Base-by-base conservation (phyloP, 2,888 invertebrate genomes). In the Oscheius sp. region DNA sequence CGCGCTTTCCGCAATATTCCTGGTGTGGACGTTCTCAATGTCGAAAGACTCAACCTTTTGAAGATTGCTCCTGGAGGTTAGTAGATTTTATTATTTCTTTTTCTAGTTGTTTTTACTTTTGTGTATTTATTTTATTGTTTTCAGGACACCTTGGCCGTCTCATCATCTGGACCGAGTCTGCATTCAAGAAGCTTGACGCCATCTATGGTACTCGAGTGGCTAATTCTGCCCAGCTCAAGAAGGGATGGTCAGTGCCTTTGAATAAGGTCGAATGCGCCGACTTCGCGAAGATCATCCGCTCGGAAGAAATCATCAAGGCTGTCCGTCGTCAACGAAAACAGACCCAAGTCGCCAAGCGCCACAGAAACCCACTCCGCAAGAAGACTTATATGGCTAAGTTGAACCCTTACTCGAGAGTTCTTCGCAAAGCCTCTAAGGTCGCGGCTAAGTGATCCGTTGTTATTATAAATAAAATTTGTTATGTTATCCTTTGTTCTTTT, bases 241-340 rank as follows among this genome's bases (percentile, higher is more conserved):
- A 99, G 89, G 78, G 78, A 75, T 80, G 80, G 80, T 80, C 80
- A 25, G 76, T 80, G 12, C 80, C 80, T 69, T 76, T 78, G 91
- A 95, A 96, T 70, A 97, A 96, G 91, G 99, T 99, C 98, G 92
- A 95, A 82, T 96, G 95, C 91, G 96, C 96, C 27, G 99, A 99
- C 91, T 92, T 99, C 88, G 92, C 93, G 76, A 93, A 96, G 78
- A 92, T 99, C 86, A 92, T 99, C 88, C 96, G 95, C 90, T 94
- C 95, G 75, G 96, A 96, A 74, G 97, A 97, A 91, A 95, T 99
- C 90, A 93, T 94, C 89, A 94, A 93, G 90, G 96, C 95, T 46
- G 91, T 99, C 70, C 92, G 95, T 87, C 92, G 55, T 2, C 73
- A 73, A 52, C 73, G 73, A 69, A 76, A 73, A 56, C 73, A 76